phyloP scores from a whole-genome alignment of 2,797 vertebrate genomes.

The Hydrocynus forskahlii region DNA sequence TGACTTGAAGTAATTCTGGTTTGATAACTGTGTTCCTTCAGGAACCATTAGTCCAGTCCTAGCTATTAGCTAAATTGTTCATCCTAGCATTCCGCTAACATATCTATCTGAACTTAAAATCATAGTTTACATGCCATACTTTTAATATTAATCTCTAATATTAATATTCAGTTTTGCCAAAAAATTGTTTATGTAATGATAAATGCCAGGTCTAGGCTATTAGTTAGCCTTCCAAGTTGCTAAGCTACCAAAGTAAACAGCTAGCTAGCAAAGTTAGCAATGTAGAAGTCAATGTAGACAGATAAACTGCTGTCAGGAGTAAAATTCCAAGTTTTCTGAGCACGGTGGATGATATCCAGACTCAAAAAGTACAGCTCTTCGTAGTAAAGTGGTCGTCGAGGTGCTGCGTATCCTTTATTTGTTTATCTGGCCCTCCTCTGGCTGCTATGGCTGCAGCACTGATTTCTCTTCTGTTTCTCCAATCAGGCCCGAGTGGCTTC shows the following conservation, averaged over 20 bases:
- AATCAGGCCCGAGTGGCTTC: no score
- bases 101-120: no score
- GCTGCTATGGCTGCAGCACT: constrained; percentile 9
- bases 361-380: background rate
- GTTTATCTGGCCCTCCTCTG: background rate
- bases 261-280: background rate
- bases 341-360: background rate
- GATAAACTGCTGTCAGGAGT: background rate
- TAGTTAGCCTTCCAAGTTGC: background rate
- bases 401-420: background rate
- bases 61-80: no score
- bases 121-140: no score
- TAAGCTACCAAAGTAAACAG: background rate
- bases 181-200: background rate
- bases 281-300: background rate
- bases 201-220: background rate
- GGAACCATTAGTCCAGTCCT: no score
- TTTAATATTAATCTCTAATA: no score
- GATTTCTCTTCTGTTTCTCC: background rate
- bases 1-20: background rate
- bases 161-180: background rate
- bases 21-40: no score
- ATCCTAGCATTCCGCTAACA: background rate
- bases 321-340: background rate
- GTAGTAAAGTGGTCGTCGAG: background rate